Evolutionary conservation across 2,888 invertebrate species (phyloP), one percentile per base, ranked within the genome.

Genomic region (Tribolium freemani): DNA sequence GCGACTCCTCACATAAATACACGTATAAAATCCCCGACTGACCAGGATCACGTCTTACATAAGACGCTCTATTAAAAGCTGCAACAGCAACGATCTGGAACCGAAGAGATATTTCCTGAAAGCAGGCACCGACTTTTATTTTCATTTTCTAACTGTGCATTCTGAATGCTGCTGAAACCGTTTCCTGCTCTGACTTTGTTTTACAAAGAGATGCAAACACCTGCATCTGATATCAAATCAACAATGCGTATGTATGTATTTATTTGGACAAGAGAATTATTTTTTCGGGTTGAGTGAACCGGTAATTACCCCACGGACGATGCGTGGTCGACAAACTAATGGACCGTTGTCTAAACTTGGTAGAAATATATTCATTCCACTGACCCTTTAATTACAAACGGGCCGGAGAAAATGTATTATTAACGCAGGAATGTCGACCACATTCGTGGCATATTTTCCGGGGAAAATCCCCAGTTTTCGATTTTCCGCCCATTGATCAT

Each of bases 41-140:
- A 66, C 66, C 66, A 66, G 13, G 16, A 63, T 63, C 56, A 5
- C 56, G 44, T 56, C 38, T 60, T 66, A 54, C 54, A 54, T 64
- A 64, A 64, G 57, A 11, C 57, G 57, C 4, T n/a, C 68, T 58
- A 68, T 68, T 68, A 68, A 68, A 50, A 68, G 57, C 57, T 30
- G 3, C 51, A 48, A 9, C 26, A 48, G 26, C 58, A 45, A 21
- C 58, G 58, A 44, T 31, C 53, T 54, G 53, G 61, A 64, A 51
- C 64, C 45, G 53, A 64, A 53, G 53, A 67, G 44, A 64, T 26
- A 48, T 61, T 61, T 61, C 60, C 58, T 48, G 63, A 63, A 63
- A 53, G 26, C 21, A 16, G 44, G 9, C 3, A 5, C n/a, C n/a
- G 10, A 54, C 66, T 66, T 53, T 67, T 67, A 56, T 56, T 67